phyloP scores from a whole-genome alignment of 2,113 vertebrate genomes.

The Dryoscopus gambensis region DNA sequence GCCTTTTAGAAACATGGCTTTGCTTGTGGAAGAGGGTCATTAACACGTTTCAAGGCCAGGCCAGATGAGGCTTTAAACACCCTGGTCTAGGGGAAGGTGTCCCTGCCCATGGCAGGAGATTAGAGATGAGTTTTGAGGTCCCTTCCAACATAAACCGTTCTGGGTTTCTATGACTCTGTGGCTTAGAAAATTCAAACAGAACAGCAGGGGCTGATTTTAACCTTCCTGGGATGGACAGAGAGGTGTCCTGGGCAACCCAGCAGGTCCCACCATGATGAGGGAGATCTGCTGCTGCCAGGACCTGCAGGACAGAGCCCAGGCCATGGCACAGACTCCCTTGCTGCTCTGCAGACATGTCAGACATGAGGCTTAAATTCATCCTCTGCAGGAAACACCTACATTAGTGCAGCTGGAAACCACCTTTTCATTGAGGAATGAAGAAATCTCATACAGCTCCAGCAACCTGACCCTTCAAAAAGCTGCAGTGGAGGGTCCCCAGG shows the following conservation, averaged over 20 bases:
- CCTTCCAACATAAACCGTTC: not conserved
- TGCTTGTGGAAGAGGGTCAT: not conserved
- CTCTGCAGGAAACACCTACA: not conserved
- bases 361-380: not conserved
- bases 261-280: accelerated
- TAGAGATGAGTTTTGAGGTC: not conserved
- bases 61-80: not conserved
- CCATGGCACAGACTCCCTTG: not conserved
- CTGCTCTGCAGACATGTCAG: not conserved
- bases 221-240: not conserved
- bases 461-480: not conserved
- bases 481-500: accelerated
- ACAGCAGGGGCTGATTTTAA: not conserved
- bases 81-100: not conserved
- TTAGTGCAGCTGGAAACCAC: not conserved
- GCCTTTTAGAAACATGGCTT: not conserved
- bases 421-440: not conserved
- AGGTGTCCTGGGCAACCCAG: not conserved
- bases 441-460: not conserved
- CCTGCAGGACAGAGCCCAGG: not conserved
- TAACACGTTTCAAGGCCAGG: not conserved
- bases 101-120: not conserved
- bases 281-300: not conserved
- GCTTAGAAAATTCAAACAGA: not conserved
- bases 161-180: not conserved